A percentile compares a stretch with the other conserved stretches of the same genome.
phyloP scores from a whole-genome alignment of 2,797 vertebrate genomes.

The Xenopus petersii region DNA sequence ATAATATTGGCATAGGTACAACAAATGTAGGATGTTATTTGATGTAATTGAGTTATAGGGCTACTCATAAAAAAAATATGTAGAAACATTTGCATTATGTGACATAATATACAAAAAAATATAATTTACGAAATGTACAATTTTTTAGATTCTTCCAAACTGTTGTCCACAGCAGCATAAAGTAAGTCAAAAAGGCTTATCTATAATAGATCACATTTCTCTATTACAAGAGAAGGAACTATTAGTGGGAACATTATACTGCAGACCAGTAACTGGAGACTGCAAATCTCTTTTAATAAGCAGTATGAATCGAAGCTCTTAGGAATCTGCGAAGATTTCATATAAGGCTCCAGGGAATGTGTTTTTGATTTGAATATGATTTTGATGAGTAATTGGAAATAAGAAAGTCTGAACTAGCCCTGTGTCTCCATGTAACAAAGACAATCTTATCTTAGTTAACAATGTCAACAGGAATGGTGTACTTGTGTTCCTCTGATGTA shows the following conservation, averaged over 20 bases:
- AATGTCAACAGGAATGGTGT: conserved; percentile 51
- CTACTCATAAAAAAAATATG: no score
- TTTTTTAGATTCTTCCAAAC: no score
- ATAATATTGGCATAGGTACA: no score
- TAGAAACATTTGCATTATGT: no score
- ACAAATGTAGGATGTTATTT: no score
- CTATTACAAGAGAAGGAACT: conserved; percentile 49
- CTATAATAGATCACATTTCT: conserved; percentile 65
- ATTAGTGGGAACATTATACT: conserved; percentile 58
- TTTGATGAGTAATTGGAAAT: conserved; percentile 73
- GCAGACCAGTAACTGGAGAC: conserved; percentile 55
- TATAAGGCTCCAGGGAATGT: conserved; percentile 57
- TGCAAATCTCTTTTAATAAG: conserved; percentile 59
- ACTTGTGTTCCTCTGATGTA: conserved; percentile 22
- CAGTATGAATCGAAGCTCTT: conserved; percentile 61
- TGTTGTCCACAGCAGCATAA: conserved; percentile 59
- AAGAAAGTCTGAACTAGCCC: conserved; percentile 57
- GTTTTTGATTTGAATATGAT: conserved; percentile 61
- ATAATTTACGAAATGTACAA: no score
- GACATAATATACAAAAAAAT: no score
- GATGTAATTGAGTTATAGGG: no score
- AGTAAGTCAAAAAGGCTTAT: conserved; percentile 69
- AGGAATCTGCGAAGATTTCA: conserved; percentile 55
- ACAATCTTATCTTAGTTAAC: conserved; percentile 73
- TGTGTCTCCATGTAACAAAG: conserved; percentile 62